Evolutionary conservation across 2,113 vertebrate species (phyloP), one percentile per base, ranked within the genome.

Genomic region (Rhombomys opimus): DNA sequence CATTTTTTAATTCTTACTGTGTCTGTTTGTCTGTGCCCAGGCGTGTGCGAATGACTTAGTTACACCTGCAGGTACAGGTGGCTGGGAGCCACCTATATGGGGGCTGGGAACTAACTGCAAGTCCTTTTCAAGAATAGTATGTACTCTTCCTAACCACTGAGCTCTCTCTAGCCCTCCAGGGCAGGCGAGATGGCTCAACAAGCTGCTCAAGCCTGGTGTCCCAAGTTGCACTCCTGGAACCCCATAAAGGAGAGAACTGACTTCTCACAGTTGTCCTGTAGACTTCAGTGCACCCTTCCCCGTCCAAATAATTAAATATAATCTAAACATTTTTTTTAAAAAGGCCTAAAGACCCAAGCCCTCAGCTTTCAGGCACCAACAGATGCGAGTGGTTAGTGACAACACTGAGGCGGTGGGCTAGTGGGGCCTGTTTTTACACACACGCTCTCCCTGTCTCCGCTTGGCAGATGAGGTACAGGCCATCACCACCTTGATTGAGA

Each of bases 401-500:
- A 4, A 52, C 46, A 41, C 50, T 23, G 15, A n/a, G 17, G 23
- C 20, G 73, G 35, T 25, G 72, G 59, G 54, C 73, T 73, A 8
- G 38, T 77, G 50, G 18, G 65, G 3, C 73, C 57, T 59, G 20
- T 61, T 63, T 50, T 89, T 46, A 68, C 32, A 80, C n/a, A 18
- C 23, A 61, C 12, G 76, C 13, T 81, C 54, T 70, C 95, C 27
- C 84, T 59, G 59, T 96, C 73, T 70, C 85, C 4, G 18, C 68
- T 63, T 90, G 38, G 91, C 94, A 99, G 99, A 99, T 93, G 99
- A 99, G 89, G 98, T 99, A 80, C 99, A 99, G 96, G 99, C 99
- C 95, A 99, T 99, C 0, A 97, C 99, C 96, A 99, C 98, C 89
- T 97, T 99, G 98, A 99, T 99, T 93, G 99, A 99, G 98, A 99